These are phyloP conservation scores for Phrynocephalus vlangalii DNA, from an alignment of 2,797 vertebrate genomes.

Conservation along the genomic window DNA sequence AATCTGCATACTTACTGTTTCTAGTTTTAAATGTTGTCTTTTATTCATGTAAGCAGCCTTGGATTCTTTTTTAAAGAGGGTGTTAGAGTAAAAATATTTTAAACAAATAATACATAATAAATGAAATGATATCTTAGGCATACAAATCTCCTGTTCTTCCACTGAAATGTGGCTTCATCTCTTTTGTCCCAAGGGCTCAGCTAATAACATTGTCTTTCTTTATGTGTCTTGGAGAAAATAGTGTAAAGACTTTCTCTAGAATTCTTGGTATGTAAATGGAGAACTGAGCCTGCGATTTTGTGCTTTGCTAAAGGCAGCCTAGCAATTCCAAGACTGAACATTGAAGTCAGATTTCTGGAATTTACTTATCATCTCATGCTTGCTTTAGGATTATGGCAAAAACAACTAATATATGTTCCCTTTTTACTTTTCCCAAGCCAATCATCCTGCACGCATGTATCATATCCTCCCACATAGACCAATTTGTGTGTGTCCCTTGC, in stretches of 20 bases:
- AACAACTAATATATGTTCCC: not conserved
- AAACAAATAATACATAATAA: no score
- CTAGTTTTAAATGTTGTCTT: no score
- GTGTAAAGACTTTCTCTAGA: not conserved
- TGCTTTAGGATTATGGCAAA: not conserved
- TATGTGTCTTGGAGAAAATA: not conserved
- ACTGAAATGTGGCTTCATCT: not conserved
- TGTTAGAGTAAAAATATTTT: no score
- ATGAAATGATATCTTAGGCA: not conserved
- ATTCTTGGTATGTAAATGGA: not conserved
- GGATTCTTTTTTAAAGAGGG: no score
- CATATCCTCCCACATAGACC: not conserved
- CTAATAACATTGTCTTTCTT: not conserved
- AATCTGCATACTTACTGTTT: no score
- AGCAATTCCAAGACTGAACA: not conserved
- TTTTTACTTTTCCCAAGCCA: not conserved
- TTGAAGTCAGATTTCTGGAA: not conserved
- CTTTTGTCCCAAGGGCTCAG: not conserved
- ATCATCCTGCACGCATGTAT: not conserved
- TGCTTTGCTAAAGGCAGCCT: not conserved
- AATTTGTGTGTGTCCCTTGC: conserved; percentile 42
- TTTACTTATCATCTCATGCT: not conserved
- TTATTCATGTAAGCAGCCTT: no score
- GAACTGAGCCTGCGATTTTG: not conserved
- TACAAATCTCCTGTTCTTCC: not conserved